These are phyloP conservation scores for Leptoclinus maculatus DNA, from an alignment of 2,797 vertebrate species.

Conservation along the genomic window DNA sequence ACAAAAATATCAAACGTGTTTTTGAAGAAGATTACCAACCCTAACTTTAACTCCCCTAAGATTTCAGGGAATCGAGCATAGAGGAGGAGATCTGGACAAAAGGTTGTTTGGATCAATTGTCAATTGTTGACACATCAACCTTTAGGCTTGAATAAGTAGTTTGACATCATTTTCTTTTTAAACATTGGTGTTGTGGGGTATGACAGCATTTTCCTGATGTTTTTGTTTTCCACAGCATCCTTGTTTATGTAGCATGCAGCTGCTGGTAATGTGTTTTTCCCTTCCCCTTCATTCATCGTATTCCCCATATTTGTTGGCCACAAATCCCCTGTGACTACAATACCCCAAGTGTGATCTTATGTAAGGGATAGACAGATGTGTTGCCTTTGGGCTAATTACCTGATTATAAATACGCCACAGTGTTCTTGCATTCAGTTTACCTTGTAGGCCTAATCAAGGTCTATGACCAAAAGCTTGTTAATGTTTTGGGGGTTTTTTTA, in stretches of 20 bases:
- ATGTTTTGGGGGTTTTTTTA: neutral
- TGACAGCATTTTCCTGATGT: neutral
- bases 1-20: too few relatives aligned
- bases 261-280: neutral
- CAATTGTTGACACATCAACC: slow-evolving; percentile 30
- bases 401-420: slow-evolving; percentile 15
- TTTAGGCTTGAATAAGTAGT: slow-evolving; percentile 17
- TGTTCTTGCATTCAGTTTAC: slow-evolving; percentile 11
- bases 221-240: neutral
- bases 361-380: slow-evolving; percentile 29
- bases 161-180: neutral
- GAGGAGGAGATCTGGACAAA: slow-evolving; percentile 1
- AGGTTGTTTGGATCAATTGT: slow-evolving; percentile 1
- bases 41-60: neutral
- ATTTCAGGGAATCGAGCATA: slow-evolving; percentile 17
- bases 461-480: slow-evolving; percentile 2
- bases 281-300: slow-evolving; percentile 1
- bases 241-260: slow-evolving; percentile 1
- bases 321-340: slow-evolving; percentile 10
- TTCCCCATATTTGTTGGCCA: slow-evolving; percentile 19
- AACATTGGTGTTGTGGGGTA: neutral
- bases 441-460: neutral
- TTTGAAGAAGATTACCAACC: neutral
- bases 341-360: slow-evolving; percentile 22
- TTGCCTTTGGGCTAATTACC: slow-evolving; percentile 16